phyloP scores from a whole-genome alignment of 2,797 vertebrate genomes.

The Nasua narica region DNA sequence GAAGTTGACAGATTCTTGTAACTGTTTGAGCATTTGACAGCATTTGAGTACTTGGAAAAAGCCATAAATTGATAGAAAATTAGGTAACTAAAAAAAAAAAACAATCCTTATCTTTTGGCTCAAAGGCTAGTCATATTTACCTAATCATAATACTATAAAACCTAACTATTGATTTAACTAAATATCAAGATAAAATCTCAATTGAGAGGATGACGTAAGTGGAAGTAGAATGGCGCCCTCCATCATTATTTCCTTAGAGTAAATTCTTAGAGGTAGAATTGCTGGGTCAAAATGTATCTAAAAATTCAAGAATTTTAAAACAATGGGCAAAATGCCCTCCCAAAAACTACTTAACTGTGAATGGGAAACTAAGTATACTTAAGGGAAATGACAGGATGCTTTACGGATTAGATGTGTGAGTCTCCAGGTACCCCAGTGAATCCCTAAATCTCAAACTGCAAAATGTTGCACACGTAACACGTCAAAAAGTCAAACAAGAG shows the following conservation, averaged over 20 bases:
- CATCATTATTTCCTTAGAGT: background rate
- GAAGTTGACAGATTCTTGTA: background rate
- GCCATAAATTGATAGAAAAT: background rate
- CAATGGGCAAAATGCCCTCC: background rate
- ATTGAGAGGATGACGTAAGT: background rate
- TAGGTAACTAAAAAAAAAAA: background rate
- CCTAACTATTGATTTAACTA: background rate
- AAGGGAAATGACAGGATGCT: background rate
- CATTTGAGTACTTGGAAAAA: background rate
- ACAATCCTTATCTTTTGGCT: background rate
- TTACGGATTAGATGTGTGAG: background rate
- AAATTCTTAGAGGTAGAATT: background rate
- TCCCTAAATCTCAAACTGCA: background rate
- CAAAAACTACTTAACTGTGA: background rate
- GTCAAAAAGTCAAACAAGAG: background rate
- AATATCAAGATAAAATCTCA: background rate
- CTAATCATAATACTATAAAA: background rate
- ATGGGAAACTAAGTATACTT: background rate
- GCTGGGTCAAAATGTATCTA: background rate
- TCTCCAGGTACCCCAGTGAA: background rate
- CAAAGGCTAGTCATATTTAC: slow-evolving; percentile 6
- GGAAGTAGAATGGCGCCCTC: background rate
- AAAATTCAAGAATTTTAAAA: background rate
- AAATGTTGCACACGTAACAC: background rate
- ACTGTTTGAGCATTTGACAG: background rate